A percentile compares a stretch with the other conserved stretches of the same genome.
These are phyloP conservation scores for Gallinago nigripennis DNA, from an alignment of 2,797 vertebrate species.

Conservation along the genomic window DNA sequence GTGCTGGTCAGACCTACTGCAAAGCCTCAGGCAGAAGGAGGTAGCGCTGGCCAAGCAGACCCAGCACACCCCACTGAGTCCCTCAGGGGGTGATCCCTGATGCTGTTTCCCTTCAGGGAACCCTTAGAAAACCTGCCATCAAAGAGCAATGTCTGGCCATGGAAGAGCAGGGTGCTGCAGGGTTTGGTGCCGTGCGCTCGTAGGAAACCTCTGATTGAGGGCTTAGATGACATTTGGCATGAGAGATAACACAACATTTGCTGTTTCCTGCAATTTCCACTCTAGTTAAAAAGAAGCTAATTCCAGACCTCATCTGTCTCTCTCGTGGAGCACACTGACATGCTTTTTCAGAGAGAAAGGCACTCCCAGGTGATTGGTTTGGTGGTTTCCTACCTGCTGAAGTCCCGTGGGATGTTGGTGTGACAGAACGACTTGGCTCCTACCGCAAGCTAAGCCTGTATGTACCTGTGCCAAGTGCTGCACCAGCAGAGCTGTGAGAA, in stretches of 20 bases:
- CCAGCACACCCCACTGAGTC: neutral
- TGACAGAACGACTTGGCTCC: neutral
- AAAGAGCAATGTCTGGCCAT: rapidly evolving
- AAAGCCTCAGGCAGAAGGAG: neutral
- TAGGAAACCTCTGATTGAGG: neutral
- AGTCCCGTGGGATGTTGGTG: neutral
- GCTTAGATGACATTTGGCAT: neutral
- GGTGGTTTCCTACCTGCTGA: neutral
- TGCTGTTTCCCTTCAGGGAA: neutral
- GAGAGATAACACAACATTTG: neutral
- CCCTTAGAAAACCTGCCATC: neutral
- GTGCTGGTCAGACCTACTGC: neutral
- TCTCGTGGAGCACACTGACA: rapidly evolving
- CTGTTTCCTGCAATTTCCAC: neutral
- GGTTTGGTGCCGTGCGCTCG: neutral
- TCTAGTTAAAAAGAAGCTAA: neutral
- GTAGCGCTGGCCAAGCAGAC: too few relatives aligned
- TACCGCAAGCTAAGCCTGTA: neutral
- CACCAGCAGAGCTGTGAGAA: neutral
- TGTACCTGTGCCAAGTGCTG: rapidly evolving
- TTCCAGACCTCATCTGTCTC: neutral
- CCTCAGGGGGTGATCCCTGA: too few relatives aligned
- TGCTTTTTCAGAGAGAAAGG: neutral
- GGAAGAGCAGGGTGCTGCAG: neutral
- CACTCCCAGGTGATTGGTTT: rapidly evolving